These are phyloP conservation scores for Sminthurides bifidus DNA, from an alignment of 1,140 invertebrate genomes.

Conservation along the genomic window DNA sequence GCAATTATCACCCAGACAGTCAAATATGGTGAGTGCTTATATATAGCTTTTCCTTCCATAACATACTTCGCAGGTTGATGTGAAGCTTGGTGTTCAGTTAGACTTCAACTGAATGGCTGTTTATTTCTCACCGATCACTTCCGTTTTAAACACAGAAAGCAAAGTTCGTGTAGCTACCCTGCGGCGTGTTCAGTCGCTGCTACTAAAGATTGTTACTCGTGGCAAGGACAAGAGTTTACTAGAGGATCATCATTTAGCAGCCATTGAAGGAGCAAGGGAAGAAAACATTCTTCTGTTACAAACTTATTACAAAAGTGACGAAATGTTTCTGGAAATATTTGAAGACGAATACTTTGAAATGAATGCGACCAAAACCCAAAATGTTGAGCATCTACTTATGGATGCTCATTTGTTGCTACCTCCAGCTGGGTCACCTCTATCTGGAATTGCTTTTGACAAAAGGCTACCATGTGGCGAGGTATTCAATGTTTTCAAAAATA, in stretches of 20 bases:
- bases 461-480: constrained; percentile 90
- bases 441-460: constrained; percentile 88
- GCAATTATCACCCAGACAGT: constrained; percentile 64
- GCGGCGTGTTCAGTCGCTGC: constrained; percentile 69
- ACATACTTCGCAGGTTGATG: too few species aligned
- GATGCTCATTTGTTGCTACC: constrained; percentile 92
- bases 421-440: constrained; percentile 91
- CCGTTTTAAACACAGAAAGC: constrained; percentile 45
- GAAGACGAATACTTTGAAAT: constrained; percentile 94
- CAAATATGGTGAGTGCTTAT: constrained; percentile 26
- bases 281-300: constrained; percentile 73
- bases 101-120: too few species aligned
- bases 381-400: constrained; percentile 87
- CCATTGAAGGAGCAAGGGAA: constrained; percentile 65
- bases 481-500: too few species aligned
- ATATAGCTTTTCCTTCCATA: too few species aligned
- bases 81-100: too few species aligned
- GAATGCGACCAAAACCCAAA: constrained; percentile 61
- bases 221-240: constrained; percentile 40
- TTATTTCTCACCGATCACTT: too few species aligned
- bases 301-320: constrained; percentile 95
- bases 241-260: constrained; percentile 51
- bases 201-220: constrained; percentile 49
- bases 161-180: constrained; percentile 78
- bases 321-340: constrained; percentile 97